phyloP scores from a whole-genome alignment of 2,797 vertebrate species.

The Gadopsis marmoratus region DNA sequence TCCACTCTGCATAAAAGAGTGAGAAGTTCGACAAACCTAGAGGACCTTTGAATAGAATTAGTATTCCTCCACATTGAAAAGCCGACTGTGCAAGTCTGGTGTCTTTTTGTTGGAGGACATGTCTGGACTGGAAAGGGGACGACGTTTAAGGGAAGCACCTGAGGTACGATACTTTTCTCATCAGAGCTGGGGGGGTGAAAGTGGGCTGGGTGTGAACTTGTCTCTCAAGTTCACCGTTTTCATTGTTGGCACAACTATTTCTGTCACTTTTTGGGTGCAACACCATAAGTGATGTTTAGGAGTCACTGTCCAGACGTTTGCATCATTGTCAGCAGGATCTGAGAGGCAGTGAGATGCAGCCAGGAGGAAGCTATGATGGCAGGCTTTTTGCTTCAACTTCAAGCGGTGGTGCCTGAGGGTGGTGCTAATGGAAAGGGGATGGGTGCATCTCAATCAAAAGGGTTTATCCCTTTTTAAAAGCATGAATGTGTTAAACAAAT shows the following conservation, averaged over 20 bases:
- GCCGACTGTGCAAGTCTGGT: neutral
- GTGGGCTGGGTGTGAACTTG: neutral
- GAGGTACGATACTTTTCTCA: neutral
- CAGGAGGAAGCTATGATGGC: neutral
- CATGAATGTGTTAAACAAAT: too few species aligned
- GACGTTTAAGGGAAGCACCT: neutral
- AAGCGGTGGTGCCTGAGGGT: neutral
- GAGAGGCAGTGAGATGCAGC: neutral
- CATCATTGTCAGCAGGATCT: neutral
- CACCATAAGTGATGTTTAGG: neutral
- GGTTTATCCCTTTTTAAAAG: too few species aligned
- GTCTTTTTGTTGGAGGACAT: neutral
- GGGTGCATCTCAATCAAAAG: too few species aligned
- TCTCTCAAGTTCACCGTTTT: too few species aligned
- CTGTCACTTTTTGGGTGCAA: neutral
- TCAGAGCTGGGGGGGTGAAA: neutral
- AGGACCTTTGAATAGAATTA: neutral
- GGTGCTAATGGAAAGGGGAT: too few species aligned
- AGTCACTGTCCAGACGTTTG: neutral
- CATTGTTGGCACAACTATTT: too few species aligned
- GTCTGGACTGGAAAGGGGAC: neutral
- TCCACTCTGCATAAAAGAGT: neutral
- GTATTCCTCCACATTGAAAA: neutral
- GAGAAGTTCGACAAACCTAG: neutral
- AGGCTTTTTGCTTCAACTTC: neutral